These are phyloP conservation scores for Melanotaenia nigrans DNA, from an alignment of 2,797 vertebrate genomes.

Conservation along the genomic window DNA sequence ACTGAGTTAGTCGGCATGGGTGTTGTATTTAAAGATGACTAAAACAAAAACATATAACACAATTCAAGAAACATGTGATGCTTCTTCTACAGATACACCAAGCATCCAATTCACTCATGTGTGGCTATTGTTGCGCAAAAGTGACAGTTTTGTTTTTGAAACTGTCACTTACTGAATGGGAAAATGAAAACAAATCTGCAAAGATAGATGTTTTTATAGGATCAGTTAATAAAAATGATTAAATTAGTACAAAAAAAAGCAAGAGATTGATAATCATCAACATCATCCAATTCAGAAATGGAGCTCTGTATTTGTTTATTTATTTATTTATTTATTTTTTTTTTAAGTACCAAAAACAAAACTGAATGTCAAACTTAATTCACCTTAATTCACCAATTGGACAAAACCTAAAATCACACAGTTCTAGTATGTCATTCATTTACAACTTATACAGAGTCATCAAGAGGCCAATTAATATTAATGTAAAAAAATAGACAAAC, in stretches of 20 bases:
- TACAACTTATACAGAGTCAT: not conserved
- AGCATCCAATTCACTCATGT: not conserved
- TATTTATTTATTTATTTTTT: not conserved
- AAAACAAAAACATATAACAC: slow-evolving; percentile 24
- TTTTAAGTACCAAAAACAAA: not conserved
- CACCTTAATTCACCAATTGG: slow-evolving; percentile 1
- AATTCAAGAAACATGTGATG: slow-evolving; percentile 16
- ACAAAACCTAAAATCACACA: not conserved
- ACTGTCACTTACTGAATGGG: not conserved
- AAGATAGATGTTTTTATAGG: not conserved
- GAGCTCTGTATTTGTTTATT: not conserved
- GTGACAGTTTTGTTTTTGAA: not conserved
- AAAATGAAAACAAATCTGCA: not conserved
- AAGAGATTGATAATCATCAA: not conserved
- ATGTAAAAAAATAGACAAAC: not conserved
- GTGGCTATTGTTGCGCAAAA: slow-evolving; percentile 6
- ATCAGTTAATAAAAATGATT: not conserved
- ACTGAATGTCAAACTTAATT: not conserved
- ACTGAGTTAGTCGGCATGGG: slow-evolving; percentile 17
- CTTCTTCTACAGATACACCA: not conserved
- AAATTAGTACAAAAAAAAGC: not conserved
- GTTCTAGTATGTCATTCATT: not conserved
- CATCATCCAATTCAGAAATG: not conserved
- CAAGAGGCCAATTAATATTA: not conserved
- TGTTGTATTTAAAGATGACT: slow-evolving; percentile 24